A percentile compares a stretch with the other conserved stretches of the same genome.
Evolutionary conservation across 2,888 invertebrate species (phyloP).

Genomic region (Parelbella ahira): DNA sequence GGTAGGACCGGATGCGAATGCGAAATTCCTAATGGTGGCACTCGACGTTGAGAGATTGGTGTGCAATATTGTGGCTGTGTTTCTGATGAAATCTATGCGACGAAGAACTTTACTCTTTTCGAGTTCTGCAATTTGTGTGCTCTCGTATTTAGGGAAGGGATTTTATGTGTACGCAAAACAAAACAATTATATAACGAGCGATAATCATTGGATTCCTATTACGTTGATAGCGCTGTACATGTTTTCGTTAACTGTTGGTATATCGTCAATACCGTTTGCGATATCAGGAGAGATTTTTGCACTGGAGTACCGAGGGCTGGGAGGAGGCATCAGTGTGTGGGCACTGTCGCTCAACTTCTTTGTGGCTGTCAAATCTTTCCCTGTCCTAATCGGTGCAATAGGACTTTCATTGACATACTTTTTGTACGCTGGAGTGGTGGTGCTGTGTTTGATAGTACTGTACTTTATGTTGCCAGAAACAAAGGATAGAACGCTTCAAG

Average conservation of each 20-base stretch:
- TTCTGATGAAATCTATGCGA: slow-evolving; percentile 80
- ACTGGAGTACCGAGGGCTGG: slow-evolving; percentile 81
- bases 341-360: slow-evolving; percentile 84
- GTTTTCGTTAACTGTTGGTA: slow-evolving; percentile 80
- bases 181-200: slow-evolving; percentile 45
- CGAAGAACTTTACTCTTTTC: slow-evolving; percentile 81
- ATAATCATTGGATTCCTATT: slow-evolving; percentile 72
- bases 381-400: slow-evolving; percentile 71
- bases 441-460: slow-evolving; percentile 72
- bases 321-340: slow-evolving; percentile 83
- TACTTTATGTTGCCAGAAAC: slow-evolving; percentile 84
- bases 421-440: slow-evolving; percentile 79
- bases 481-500: slow-evolving; percentile 82
- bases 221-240: slow-evolving; percentile 77
- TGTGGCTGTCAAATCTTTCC: slow-evolving; percentile 83
- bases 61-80: slow-evolving; percentile 82
- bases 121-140: slow-evolving; percentile 80
- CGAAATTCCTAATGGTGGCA: slow-evolving; percentile 82
- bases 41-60: slow-evolving; percentile 82
- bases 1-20: slow-evolving; percentile 81
- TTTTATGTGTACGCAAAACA: slow-evolving; percentile 60
- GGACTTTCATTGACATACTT: slow-evolving; percentile 81
- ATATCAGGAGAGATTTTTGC: slow-evolving; percentile 87
- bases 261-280: slow-evolving; percentile 85
- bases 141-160: slow-evolving; percentile 80